Percentiles rank a stretch among this genome's conserved stretches.
phyloP scores from a whole-genome alignment of 2,797 vertebrate genomes.

The Apodemus agrarius region DNA sequence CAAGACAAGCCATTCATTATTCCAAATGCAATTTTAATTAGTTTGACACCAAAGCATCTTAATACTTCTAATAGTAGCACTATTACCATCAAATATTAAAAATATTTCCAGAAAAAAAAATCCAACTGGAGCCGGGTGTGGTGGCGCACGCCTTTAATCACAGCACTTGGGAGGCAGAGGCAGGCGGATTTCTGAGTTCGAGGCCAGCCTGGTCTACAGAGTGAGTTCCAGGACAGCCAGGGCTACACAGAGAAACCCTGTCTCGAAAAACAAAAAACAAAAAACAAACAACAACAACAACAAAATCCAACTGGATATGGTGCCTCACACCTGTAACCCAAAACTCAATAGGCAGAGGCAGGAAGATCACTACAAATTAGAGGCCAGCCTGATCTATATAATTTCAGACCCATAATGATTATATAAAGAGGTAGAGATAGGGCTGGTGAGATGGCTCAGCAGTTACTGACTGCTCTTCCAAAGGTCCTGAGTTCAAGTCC shows the following conservation, averaged over 20 bases:
- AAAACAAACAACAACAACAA: no score
- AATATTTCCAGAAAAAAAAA: background rate
- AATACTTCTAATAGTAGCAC: background rate
- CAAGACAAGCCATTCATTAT: conserved; percentile 13
- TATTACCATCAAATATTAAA: conserved; percentile 43
- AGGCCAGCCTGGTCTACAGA: background rate
- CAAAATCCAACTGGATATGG: background rate
- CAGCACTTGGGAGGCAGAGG: background rate
- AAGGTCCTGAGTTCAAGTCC: no score
- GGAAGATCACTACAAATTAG: background rate
- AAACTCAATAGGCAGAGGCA: background rate
- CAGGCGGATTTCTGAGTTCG: background rate
- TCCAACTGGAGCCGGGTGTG: background rate
- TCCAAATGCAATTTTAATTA: conserved; percentile 46
- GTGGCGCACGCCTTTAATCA: background rate
- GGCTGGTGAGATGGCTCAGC: no score
- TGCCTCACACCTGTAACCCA: background rate
- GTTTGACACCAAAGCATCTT: conserved; percentile 32
- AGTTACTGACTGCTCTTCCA: no score
- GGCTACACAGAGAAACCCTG: no score
- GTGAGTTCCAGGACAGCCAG: no score
- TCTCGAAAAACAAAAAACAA: no score
- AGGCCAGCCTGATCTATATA: background rate
- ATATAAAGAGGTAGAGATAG: background rate
- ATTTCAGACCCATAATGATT: background rate